Conservation (phyloP, 2,113 vertebrate genomes). For the Nyctibius bracteatus region DNA sequence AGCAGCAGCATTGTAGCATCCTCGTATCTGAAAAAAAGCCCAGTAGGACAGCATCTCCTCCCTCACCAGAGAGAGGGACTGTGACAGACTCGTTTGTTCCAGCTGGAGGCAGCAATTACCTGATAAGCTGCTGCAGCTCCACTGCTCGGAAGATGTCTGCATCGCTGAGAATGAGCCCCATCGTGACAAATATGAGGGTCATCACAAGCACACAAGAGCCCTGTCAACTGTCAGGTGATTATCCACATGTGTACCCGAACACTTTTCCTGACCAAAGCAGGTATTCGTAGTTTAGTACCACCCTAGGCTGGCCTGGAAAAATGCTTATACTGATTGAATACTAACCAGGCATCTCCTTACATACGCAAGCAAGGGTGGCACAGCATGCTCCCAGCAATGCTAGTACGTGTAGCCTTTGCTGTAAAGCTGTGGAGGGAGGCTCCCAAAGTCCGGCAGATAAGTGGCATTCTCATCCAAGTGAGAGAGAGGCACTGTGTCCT, state of each 20-base stretch:
- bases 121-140: accelerated
- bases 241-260: not conserved
- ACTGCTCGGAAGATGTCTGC: not conserved
- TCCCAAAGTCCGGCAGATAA: conserved; percentile 80
- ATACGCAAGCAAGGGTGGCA: conserved; percentile 56
- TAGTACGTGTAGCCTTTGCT: conserved; percentile 92
- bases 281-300: accelerated
- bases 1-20: not conserved
- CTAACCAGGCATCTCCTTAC: conserved; percentile 71
- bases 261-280: not conserved
- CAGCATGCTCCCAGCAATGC: not conserved
- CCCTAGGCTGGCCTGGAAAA: not conserved
- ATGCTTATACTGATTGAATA: not conserved
- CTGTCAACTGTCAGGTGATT: not conserved
- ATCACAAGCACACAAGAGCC: not conserved
- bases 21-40: not conserved
- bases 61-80: accelerated
- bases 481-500: conserved; percentile 93
- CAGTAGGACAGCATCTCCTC: not conserved
- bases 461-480: conserved; percentile 86
- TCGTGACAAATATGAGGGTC: accelerated
- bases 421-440: conserved; percentile 83
- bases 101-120: not conserved
- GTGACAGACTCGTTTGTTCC: accelerated
- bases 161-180: accelerated